Evolutionary conservation across 2,888 invertebrate species (phyloP), one percentile per base, ranked within the genome.

Genomic region (Junonia oenone): DNA sequence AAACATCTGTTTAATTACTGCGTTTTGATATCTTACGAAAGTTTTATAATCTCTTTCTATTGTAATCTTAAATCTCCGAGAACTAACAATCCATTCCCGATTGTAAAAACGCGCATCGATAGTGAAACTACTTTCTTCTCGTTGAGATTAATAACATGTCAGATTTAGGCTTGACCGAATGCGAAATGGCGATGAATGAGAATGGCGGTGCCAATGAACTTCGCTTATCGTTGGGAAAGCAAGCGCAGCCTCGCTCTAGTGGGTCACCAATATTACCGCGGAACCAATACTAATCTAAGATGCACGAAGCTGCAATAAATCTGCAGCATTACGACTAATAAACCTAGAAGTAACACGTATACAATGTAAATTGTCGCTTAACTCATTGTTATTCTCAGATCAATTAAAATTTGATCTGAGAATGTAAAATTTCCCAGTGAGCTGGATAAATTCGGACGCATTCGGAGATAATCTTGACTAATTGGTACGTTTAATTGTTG

Each of bases 61-160:
- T 43, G 22, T 43, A 43, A 40, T 40, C 17, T 19, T 26, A 26
- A 26, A 43, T 43, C 22, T 26, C 26, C 6, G 9, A 26, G 13
- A 6, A 43, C 13, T 13, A 43, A 43, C 13, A 26, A 43, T 43
- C 19, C 4, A 26, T 37, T 1, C 8, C 14, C 3, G 11, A 37
- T 37, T 48, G 68, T 71, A 74, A 80, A 79, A 78, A 78, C 75
- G 77, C 70, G 73, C 72, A 69, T 76, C 70, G 72, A 73, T 78
- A 71, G 73, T 73, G 73, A 75, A 77, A 75, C 72, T 72, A 81
- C 83, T 87, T 86, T 86, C 85, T 84, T 83, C 83, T 83, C 81
- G 73, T 75, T 69, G 72, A 79, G 72, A 74, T 72, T 75, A 78
- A 78, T 79, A 76, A 76, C 72, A 72, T 75, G 75, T 78, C 75